Evolutionary conservation across 1,140 invertebrate genomes (phyloP).

Genomic region (Caenorhabditis tropicalis): DNA sequence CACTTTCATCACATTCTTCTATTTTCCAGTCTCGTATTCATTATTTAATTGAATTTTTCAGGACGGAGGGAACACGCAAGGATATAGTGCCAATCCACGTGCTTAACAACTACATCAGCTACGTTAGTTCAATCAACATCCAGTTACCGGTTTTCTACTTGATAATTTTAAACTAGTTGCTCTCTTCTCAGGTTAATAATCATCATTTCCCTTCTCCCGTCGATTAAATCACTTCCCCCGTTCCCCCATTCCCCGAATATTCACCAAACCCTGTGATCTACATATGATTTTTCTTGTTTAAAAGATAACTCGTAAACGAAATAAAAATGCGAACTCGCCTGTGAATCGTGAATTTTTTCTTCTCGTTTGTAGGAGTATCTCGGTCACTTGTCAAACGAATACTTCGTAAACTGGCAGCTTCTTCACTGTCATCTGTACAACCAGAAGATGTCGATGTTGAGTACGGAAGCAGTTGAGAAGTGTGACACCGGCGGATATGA

Average conservation of each 20-base stretch:
- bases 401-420: conserved; percentile 26
- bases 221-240: not conserved
- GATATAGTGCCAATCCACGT: conserved; percentile 20
- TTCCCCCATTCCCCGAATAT: not conserved
- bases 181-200: conserved; percentile 20
- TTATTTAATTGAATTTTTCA: not conserved
- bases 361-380: conserved; percentile 3
- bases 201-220: not conserved
- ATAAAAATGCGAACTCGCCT: conserved; percentile 18
- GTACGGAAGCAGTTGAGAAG: not conserved
- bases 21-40: not conserved
- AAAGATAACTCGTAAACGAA: not conserved
- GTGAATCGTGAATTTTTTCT: conserved; percentile 19
- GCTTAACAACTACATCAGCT: not conserved
- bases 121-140: not conserved
- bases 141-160: conserved; percentile 8
- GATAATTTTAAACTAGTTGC: not conserved
- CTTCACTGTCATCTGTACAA: conserved; percentile 23
- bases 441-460: not conserved
- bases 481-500: conserved; percentile 83
- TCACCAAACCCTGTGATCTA: not conserved
- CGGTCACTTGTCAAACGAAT: conserved; percentile 6
- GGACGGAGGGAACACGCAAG: not conserved
- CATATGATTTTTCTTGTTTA: not conserved
- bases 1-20: not conserved